A percentile compares a stretch with the other conserved stretches of the same genome.
phyloP scores from a whole-genome alignment of 1,140 invertebrate genomes.

The Diorhabda elongata region DNA sequence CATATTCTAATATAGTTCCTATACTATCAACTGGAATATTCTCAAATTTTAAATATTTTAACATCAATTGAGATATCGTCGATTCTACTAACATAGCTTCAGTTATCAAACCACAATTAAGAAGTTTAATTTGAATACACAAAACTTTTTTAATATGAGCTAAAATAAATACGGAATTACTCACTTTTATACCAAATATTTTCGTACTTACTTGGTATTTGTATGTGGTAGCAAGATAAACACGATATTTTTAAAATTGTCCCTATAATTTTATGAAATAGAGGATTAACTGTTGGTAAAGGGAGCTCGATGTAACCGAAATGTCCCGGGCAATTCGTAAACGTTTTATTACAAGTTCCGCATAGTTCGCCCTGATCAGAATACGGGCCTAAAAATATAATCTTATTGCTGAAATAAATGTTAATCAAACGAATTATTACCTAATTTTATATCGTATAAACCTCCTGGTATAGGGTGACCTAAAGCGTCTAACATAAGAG shows the following conservation, averaged over 20 bases:
- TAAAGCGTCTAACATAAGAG: constrained; percentile 78
- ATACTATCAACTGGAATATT: constrained; percentile 34
- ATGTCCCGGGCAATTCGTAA: constrained; percentile 82
- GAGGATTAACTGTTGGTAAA: constrained; percentile 85
- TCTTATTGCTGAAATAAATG: constrained; percentile 11
- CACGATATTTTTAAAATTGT: constrained; percentile 67
- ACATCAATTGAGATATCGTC: constrained; percentile 41
- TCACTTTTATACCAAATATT: too few species aligned
- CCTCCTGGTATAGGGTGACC: constrained; percentile 79
- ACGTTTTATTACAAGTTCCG: constrained; percentile 70
- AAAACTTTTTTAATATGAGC: constrained; percentile 62
- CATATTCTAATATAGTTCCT: constrained; percentile 21
- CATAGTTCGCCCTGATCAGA: constrained; percentile 67
- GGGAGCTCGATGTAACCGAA: constrained; percentile 94
- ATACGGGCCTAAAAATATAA: constrained; percentile 53
- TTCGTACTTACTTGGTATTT: constrained; percentile 59
- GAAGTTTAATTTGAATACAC: constrained; percentile 67
- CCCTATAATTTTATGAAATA: constrained; percentile 75
- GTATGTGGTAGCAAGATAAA: constrained; percentile 64
- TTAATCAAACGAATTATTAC: constrained; percentile 43
- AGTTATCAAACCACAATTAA: constrained; percentile 70
- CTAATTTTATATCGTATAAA: constrained; percentile 79
- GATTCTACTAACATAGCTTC: constrained; percentile 66
- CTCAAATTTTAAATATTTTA: constrained; percentile 38
- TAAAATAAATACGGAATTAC: constrained; percentile 35